phyloP scores from a whole-genome alignment of 2,888 invertebrate genomes.

The Megaustenia siamemsis region DNA sequence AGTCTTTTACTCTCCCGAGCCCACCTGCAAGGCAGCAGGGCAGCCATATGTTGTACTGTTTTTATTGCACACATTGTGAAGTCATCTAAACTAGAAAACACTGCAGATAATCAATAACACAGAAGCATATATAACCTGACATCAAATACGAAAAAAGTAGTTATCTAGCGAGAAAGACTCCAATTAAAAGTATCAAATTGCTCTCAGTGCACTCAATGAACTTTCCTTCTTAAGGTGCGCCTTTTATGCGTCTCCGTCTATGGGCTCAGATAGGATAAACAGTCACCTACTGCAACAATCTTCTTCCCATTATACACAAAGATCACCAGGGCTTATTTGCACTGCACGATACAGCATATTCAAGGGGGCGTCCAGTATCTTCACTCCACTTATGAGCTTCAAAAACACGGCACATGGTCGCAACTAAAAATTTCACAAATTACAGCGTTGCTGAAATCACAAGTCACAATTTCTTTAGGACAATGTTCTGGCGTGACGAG shows the following conservation, averaged over 20 bases:
- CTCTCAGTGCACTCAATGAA: background rate
- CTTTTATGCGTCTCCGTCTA: background rate
- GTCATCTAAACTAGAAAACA: too few relatives aligned
- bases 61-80: too few relatives aligned
- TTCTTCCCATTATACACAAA: conserved; percentile 2
- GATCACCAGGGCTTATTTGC: conserved; percentile 30
- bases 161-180: too few relatives aligned
- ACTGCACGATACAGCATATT: background rate
- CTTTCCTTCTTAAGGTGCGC: background rate
- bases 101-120: too few relatives aligned
- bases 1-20: too few relatives aligned
- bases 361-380: background rate
- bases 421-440: conserved; percentile 9
- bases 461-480: background rate
- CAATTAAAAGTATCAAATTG: too few relatives aligned
- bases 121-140: too few relatives aligned
- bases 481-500: conserved; percentile 12
- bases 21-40: too few relatives aligned
- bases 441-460: background rate
- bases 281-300: conserved; percentile 20
- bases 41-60: too few relatives aligned
- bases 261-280: background rate
- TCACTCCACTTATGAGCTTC: background rate
- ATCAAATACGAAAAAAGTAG: too few relatives aligned
- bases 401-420: conserved; percentile 16